Conservation (phyloP, 1,140 invertebrate genomes). For the Cryptotermes secundus region DNA sequence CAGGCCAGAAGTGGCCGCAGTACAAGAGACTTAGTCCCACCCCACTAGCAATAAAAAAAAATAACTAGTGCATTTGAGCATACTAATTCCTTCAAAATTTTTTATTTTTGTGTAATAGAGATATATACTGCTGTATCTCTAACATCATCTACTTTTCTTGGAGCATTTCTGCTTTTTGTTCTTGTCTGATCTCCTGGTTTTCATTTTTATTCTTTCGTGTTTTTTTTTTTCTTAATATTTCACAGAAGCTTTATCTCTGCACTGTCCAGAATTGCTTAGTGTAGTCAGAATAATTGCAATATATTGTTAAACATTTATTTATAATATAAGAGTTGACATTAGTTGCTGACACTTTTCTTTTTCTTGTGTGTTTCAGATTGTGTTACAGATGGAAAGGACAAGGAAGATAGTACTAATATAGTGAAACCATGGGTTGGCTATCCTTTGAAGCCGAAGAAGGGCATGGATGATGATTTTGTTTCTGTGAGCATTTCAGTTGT, state of each 20-base stretch:
- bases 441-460: neutral
- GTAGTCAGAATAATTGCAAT: neutral
- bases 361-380: neutral
- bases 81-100: too few relatives aligned
- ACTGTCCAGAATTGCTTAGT: neutral
- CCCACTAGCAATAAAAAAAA: too few relatives aligned
- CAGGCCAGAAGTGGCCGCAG: too few relatives aligned
- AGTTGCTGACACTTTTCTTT: neutral
- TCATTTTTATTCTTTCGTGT: neutral
- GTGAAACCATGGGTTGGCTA: neutral
- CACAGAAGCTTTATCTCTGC: neutral
- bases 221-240: neutral
- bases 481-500: conserved; percentile 5
- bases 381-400: neutral
- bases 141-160: too few relatives aligned
- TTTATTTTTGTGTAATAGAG: too few relatives aligned
- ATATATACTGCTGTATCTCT: too few relatives aligned
- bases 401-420: neutral
- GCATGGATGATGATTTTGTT: neutral
- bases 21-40: too few relatives aligned
- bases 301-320: neutral
- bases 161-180: neutral
- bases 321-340: neutral
- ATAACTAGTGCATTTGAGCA: too few relatives aligned
- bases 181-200: neutral